Evolutionary conservation across 2,888 invertebrate species (phyloP).

Genomic region (Salticus scenicus): DNA sequence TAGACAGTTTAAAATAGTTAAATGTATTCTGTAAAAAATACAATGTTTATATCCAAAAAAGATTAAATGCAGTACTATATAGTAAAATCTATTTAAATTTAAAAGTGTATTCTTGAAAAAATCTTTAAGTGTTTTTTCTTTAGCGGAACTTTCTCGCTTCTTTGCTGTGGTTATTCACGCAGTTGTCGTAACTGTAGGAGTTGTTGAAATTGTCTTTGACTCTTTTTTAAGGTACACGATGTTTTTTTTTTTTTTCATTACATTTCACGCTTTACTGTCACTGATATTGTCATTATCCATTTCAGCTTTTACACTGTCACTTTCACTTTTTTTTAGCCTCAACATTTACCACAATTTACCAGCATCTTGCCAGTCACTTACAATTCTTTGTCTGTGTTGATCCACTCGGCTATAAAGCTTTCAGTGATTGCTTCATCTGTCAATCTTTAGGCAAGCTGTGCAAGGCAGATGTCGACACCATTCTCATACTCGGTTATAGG

Average conservation of each 20-base stretch:
- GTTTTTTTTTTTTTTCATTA: neutral
- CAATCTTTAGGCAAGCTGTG: neutral
- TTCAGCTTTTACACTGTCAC: neutral
- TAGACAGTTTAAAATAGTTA: too few relatives aligned
- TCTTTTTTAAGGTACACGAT: too few relatives aligned
- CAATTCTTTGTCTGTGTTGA: neutral
- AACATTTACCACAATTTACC: neutral
- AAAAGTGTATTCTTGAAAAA: neutral
- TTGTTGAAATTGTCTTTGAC: too few relatives aligned
- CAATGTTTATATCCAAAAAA: too few relatives aligned
- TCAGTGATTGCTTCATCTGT: neutral
- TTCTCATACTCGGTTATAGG: too few relatives aligned
- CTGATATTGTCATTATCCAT: neutral
- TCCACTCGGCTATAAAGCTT: neutral
- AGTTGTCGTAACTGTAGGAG: neutral
- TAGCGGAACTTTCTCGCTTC: neutral
- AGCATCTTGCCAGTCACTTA: neutral
- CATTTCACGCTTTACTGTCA: neutral
- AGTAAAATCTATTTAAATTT: neutral
- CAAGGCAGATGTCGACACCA: neutral
- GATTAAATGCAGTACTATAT: too few relatives aligned
- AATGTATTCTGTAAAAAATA: too few relatives aligned
- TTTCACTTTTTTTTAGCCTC: neutral
- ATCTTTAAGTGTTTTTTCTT: neutral
- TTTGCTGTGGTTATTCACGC: neutral